Percentiles rank a stretch among this genome's conserved stretches.
phyloP scores from a whole-genome alignment of 1,140 invertebrate genomes.

The Cydia pomonella region DNA sequence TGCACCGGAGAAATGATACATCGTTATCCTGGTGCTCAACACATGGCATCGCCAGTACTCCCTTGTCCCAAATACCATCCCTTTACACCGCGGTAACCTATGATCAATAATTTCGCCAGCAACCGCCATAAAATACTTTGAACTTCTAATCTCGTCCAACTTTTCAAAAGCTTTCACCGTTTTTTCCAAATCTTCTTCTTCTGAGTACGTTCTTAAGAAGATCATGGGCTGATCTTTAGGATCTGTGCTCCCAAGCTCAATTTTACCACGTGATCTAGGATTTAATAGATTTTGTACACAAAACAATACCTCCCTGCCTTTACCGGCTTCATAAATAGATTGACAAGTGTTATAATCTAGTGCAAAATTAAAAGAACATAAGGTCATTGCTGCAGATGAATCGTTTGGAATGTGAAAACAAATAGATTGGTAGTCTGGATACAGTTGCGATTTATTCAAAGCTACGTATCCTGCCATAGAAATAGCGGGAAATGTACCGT shows the following conservation, averaged over 20 bases:
- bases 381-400: neutral
- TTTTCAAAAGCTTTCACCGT: constrained; percentile 39
- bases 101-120: constrained; percentile 39
- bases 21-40: constrained; percentile 12
- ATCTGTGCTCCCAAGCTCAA: constrained; percentile 41
- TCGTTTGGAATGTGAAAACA: constrained; percentile 33
- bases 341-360: constrained; percentile 41
- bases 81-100: constrained; percentile 32
- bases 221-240: constrained; percentile 45
- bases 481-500: constrained; percentile 87
- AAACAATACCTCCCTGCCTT: constrained; percentile 40
- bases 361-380: constrained; percentile 34
- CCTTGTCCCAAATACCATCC: constrained; percentile 20
- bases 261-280: constrained; percentile 46
- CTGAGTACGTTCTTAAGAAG: constrained; percentile 34
- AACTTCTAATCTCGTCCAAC: constrained; percentile 37
- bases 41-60: constrained; percentile 44
- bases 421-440: constrained; percentile 43
- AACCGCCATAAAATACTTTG: constrained; percentile 40
- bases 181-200: constrained; percentile 43
- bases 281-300: constrained; percentile 34
- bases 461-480: constrained; percentile 87
- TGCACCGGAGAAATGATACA: constrained; percentile 43
- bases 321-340: constrained; percentile 37
- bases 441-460: constrained; percentile 62